Base-by-base conservation (phyloP, 2,113 vertebrate species). In the Dolichallabes microphthalmus region DNA sequence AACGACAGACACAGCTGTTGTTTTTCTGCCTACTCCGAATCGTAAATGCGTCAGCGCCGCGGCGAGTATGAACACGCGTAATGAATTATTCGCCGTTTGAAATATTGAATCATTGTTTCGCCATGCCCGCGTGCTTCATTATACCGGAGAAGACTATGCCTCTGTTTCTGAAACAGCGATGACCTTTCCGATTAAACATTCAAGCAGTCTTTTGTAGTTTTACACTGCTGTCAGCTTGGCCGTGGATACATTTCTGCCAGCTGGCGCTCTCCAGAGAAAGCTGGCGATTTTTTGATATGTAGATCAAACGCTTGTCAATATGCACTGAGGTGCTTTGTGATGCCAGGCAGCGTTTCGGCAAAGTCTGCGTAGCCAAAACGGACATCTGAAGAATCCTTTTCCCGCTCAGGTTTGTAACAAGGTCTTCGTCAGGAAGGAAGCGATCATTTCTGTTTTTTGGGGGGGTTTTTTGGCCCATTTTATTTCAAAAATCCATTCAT, bases 251-350 rank as follows among this genome's bases (percentile, higher is more conserved):
- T 19, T 82, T 86, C 69, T n/a, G 61, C 39, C 58, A 71, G 69
- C 61, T 68, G 35, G 39, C 27, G 11, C 68, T 82, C 61, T 66
- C 45, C 45, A 58, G 79, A 82, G 58, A 64, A 61, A 39, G 69
- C 68, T 58, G 69, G 15, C 81, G 60, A 76, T 71, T 83, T 85
- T 79, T 83, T 57, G 52, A 83, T 45, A 82, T 84, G 81, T 50
- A 81, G 68, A 88, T 86, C 69, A 88, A 84, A 77, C 75, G 32
- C 80, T 86, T 83, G 83, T 86, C n/a, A 60, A 30, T 66, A 39
- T 58, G 55, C 69, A 74, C 39, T 8, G 50, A 15, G 66, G 74
- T 15, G 84, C 87, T 86, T 80, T 88, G 76, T 84, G 57, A 76
- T 35, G 82, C 53, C 71, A 60, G 69, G 71, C 32, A 83, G 3